Conservation (phyloP, 2,797 vertebrate species). For the Gouania willdenowi region DNA sequence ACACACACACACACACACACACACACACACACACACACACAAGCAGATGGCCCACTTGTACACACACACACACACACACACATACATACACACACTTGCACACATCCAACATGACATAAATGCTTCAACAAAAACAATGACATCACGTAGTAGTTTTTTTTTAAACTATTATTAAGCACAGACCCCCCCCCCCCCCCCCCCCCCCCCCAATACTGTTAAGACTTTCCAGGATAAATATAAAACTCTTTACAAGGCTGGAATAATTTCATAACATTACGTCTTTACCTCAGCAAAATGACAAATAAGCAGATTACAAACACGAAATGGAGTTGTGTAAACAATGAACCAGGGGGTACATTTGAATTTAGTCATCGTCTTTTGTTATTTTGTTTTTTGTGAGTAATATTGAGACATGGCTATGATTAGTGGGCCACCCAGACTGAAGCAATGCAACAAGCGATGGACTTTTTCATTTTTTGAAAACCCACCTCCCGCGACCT, state of each 20-base stretch:
- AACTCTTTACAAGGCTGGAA: conserved; percentile 47
- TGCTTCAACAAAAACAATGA: too few species aligned
- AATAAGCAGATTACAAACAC: conserved; percentile 25
- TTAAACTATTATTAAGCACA: too few species aligned
- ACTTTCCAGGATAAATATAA: conserved; percentile 49
- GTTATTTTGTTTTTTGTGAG: neutral
- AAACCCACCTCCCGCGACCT: too few species aligned
- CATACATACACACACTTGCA: conserved; percentile 6
- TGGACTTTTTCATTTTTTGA: too few species aligned
- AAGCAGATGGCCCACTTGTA: conserved; percentile 6
- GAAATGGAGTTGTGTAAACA: neutral
- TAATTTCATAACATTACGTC: conserved; percentile 48
- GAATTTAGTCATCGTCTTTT: neutral
- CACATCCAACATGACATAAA: too few species aligned
- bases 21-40: conserved; percentile 1
- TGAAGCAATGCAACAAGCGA: neutral
- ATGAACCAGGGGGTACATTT: neutral
- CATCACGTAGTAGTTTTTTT: too few species aligned
- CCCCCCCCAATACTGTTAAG: conserved; percentile 55
- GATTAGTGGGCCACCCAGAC: neutral
- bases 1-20: conserved; percentile 8
- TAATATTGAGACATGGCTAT: neutral
- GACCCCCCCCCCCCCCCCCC: too few species aligned
- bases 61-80: conserved; percentile 2
- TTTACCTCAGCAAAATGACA: conserved; percentile 46